These are phyloP conservation scores for Acronicta alni DNA, from an alignment of 2,888 invertebrate species.

Conservation along the genomic window DNA sequence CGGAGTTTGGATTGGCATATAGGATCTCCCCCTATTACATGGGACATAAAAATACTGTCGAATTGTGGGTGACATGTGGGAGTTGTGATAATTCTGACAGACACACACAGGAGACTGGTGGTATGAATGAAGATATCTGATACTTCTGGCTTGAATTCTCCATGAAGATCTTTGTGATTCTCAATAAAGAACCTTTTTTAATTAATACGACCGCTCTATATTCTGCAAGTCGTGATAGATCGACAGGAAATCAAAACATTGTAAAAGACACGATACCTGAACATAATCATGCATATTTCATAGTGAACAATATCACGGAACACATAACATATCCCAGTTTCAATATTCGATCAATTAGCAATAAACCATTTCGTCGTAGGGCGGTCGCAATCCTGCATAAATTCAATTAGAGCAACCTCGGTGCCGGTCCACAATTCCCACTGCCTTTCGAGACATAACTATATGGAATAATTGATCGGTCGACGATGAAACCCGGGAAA, in stretches of 20 bases:
- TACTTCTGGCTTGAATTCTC: neutral
- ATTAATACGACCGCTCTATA: slow-evolving; percentile 33
- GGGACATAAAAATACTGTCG: no score
- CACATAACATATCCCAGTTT: slow-evolving; percentile 58
- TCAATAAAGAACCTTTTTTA: slow-evolving; percentile 38
- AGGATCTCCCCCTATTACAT: no score
- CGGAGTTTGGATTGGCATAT: no score
- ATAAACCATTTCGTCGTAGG: slow-evolving; percentile 77
- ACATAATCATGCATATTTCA: slow-evolving; percentile 59
- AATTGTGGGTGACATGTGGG: no score
- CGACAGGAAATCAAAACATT: slow-evolving; percentile 51
- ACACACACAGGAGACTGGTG: no score
- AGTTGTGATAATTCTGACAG: no score
- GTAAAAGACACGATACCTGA: slow-evolving; percentile 45
- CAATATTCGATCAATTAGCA: slow-evolving; percentile 82
- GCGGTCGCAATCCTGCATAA: slow-evolving; percentile 79
- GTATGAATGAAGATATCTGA: no score
- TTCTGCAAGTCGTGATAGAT: slow-evolving; percentile 42
- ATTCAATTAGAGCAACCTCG: slow-evolving; percentile 78
- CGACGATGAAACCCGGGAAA: slow-evolving; percentile 61
- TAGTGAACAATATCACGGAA: slow-evolving; percentile 59
- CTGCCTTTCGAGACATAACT: slow-evolving; percentile 71
- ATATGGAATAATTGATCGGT: slow-evolving; percentile 80
- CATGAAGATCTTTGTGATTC: slow-evolving; percentile 2
- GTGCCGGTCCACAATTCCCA: slow-evolving; percentile 68